phyloP scores from a whole-genome alignment of 2,113 vertebrate genomes.

The Salvelinus alpinus region DNA sequence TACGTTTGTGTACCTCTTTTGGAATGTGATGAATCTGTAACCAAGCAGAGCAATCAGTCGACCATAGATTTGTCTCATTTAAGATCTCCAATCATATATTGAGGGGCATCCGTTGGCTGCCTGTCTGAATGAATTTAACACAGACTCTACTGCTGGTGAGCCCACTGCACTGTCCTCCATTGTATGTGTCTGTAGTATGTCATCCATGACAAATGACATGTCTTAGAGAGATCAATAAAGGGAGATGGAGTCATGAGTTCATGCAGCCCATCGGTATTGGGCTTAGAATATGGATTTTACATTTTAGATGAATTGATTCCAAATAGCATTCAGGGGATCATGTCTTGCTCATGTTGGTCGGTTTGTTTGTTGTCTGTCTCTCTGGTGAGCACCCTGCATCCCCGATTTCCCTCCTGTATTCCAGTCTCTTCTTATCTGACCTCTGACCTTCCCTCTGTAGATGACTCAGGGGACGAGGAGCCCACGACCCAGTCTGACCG shows the following conservation, averaged over 20 bases:
- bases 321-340: neutral
- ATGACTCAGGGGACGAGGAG: slow-evolving; percentile 97
- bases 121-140: neutral
- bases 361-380: neutral
- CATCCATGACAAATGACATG: neutral
- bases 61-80: neutral
- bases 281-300: neutral
- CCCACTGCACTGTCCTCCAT: neutral
- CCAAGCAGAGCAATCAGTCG: neutral
- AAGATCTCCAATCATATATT: too few relatives aligned
- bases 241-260: neutral
- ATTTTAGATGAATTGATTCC: neutral
- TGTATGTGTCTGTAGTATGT: neutral
- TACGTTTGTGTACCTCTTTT: neutral
- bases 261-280: neutral
- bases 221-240: neutral
- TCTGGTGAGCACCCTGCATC: neutral
- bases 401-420: neutral
- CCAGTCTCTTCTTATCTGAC: slow-evolving; percentile 11
- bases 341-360: neutral
- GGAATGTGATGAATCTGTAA: neutral
- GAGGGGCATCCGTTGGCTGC: slow-evolving; percentile 3
- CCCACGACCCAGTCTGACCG: slow-evolving; percentile 86
- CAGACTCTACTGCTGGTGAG: too few relatives aligned
- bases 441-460: slow-evolving; percentile 64